A percentile compares a stretch with the other conserved stretches of the same genome.
Evolutionary conservation across 2,888 invertebrate genomes (phyloP).

Genomic region (Halictus ligatus): DNA sequence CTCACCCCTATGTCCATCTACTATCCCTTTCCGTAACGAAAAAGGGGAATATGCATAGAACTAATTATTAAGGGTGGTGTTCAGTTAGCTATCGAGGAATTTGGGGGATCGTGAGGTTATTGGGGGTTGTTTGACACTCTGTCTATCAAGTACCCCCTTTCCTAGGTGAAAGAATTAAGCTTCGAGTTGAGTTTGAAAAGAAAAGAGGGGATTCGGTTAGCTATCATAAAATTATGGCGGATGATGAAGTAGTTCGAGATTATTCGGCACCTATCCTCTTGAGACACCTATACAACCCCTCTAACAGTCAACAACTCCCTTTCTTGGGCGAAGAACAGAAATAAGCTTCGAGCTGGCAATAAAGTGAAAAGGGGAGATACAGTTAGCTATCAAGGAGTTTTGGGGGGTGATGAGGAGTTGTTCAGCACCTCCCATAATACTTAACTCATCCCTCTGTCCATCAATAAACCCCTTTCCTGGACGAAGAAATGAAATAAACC

Average conservation of each 20-base stretch:
- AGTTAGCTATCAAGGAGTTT: not conserved
- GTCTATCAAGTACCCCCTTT: not conserved
- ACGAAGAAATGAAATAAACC: not conserved
- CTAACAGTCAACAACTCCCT: not conserved
- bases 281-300: not conserved
- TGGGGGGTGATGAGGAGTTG: not conserved
- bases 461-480: not conserved
- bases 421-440: not conserved
- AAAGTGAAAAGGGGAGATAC: not conserved
- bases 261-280: not conserved
- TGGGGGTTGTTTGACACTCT: not conserved
- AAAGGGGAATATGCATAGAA: not conserved
- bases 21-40: not conserved
- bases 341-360: not conserved
- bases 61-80: not conserved
- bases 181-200: not conserved
- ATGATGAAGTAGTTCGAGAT: not conserved
- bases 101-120: not conserved
- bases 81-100: not conserved
- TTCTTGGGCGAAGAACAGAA: not conserved
- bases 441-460: too few species aligned
- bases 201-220: not conserved
- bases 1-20: not conserved
- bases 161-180: not conserved
- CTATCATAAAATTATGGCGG: not conserved